Evolutionary conservation across 2,113 vertebrate genomes (phyloP), one percentile per base, ranked within the genome.

Genomic region (Eretmochelys imbricata): DNA sequence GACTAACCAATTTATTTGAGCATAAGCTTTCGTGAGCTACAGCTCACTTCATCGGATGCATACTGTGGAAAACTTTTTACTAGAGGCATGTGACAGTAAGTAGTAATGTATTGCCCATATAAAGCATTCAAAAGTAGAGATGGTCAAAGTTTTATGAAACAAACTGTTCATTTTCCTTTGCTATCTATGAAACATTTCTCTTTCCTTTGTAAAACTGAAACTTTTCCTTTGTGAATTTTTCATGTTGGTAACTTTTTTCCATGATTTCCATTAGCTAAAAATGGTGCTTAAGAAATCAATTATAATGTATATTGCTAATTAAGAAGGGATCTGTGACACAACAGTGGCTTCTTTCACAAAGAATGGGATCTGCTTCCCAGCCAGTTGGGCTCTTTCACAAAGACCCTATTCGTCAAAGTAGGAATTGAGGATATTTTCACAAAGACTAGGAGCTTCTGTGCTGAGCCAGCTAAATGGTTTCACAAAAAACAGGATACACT

Each of bases 81-180:
- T 42, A 42, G 42, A 5, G 38, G 69, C 38, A 75, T 75, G 69
- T 75, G 11, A 75, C 69, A 42, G 38, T 42, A 75, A 24, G 10
- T 24, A 75, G 69, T 42, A 42, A 10, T 42, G 9, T 75, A 75
- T 20, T 75, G 69, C 38, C 10, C 42, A 42, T 42, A 38, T 75
- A 46, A 69, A 42, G 72, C 2, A 46, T 75, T 75, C 38, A 46
- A 25, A 35, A 76, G 72, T 69, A 69, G 35, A 69, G 31, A 9
- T 69, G 16, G 35, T 46, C 38, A 38, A 38, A 46, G 12, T 46
- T 12, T 75, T 46, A 38, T 76, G 1, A 51, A 22, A 4, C 38
- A 3, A 25, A 0, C 0, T 6, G 8, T 13, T 27, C 0, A 0
- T 38, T 10, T 86, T 57, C 29, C 38, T 4, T 8, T 27, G 72